Percentiles rank a stretch among this genome's conserved stretches.
Conservation (phyloP, 1,140 invertebrate species). For the Drosophila hydei region DNA sequence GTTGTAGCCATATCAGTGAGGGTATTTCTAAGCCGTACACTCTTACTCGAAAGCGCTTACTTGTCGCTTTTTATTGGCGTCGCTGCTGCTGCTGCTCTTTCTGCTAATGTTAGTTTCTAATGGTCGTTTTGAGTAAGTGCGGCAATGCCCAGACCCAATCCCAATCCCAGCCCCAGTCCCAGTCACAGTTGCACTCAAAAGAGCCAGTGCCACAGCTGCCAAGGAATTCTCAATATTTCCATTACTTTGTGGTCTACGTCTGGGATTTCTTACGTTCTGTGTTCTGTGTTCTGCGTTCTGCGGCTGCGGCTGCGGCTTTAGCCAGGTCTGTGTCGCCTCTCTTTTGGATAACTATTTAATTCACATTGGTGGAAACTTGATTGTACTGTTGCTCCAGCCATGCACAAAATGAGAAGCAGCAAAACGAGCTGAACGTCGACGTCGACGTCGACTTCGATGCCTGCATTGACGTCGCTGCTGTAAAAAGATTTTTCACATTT, state of each 20-base stretch:
- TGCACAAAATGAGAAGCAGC: conserved; percentile 63
- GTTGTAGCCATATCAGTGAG: neutral
- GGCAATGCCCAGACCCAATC: conserved; percentile 34
- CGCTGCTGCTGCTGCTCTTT: conserved; percentile 35
- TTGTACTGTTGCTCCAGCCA: conserved; percentile 69
- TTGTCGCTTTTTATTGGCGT: conserved; percentile 14
- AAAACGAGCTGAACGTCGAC: conserved; percentile 46
- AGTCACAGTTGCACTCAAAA: conserved; percentile 21
- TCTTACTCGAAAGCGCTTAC: neutral
- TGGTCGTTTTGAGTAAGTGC: conserved; percentile 79
- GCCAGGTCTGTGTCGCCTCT: conserved; percentile 67
- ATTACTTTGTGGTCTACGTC: conserved; percentile 78
- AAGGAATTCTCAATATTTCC: conserved; percentile 80
- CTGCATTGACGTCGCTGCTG: conserved; percentile 36
- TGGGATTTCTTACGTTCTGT: conserved; percentile 71
- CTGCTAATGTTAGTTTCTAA: conserved; percentile 78
- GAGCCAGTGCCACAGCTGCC: conserved; percentile 35
- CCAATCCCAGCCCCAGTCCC: conserved; percentile 28
- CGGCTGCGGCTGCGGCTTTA: conserved; percentile 24
- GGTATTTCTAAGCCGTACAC: neutral
- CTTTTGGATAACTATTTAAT: conserved; percentile 79
- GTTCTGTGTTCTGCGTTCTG: conserved; percentile 27
- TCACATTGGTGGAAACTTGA: conserved; percentile 80
- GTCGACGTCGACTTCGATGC: conserved; percentile 15
- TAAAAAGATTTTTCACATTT: conserved; percentile 47